phyloP scores from a whole-genome alignment of 1,140 invertebrate species.

The Pogonognathellus flavescens region DNA sequence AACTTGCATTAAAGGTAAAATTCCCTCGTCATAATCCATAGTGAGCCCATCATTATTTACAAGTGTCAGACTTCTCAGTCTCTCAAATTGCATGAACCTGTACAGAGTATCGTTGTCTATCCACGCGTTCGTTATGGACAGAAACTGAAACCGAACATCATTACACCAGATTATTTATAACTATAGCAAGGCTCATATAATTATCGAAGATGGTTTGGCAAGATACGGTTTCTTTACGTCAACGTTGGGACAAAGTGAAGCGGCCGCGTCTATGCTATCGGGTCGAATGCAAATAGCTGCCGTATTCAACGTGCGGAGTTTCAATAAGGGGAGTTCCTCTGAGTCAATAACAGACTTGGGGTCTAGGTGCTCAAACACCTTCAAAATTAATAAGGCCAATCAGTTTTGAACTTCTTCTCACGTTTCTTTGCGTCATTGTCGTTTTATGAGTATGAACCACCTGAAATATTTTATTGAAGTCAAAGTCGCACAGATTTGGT shows the following conservation, averaged over 20 bases:
- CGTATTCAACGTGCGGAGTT: slow-evolving; percentile 61
- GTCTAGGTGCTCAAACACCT: slow-evolving; percentile 66
- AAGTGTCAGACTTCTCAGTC: slow-evolving; percentile 67
- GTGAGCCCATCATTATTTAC: slow-evolving; percentile 68
- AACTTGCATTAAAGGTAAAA: slow-evolving; percentile 69
- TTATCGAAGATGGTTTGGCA: too few species aligned
- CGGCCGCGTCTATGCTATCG: slow-evolving; percentile 67
- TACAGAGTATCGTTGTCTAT: slow-evolving; percentile 68
- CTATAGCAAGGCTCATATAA: neutral
- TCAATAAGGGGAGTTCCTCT: slow-evolving; percentile 13
- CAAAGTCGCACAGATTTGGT: slow-evolving; percentile 68
- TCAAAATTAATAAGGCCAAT: neutral
- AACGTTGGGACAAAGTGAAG: slow-evolving; percentile 67
- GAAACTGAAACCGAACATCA: slow-evolving; percentile 30
- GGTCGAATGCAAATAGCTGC: slow-evolving; percentile 63
- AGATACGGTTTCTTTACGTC: slow-evolving; percentile 53
- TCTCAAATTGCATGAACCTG: slow-evolving; percentile 69
- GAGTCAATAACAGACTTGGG: slow-evolving; percentile 38
- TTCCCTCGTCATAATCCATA: slow-evolving; percentile 69
- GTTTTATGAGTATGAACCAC: slow-evolving; percentile 53
- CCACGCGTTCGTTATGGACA: slow-evolving; percentile 68
- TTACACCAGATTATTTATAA: neutral
- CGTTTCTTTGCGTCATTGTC: slow-evolving; percentile 9
- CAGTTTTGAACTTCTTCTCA: neutral
- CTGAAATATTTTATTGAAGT: slow-evolving; percentile 69